phyloP scores from a whole-genome alignment of 2,113 vertebrate species.

The Capra hircus region DNA sequence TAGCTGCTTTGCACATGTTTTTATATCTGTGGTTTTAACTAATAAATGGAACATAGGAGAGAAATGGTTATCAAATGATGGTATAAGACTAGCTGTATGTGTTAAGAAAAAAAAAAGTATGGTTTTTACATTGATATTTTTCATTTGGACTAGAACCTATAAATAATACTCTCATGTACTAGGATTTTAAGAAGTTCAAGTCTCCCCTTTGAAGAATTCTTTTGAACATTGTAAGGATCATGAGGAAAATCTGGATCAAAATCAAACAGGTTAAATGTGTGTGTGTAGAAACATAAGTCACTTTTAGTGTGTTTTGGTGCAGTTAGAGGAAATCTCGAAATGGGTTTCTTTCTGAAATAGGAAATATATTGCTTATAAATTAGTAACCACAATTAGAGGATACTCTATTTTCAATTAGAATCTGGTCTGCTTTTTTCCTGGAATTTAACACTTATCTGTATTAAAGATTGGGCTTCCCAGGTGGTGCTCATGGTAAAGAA shows the following conservation, averaged over 20 bases:
- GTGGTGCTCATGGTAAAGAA: neutral
- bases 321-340: neutral
- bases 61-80: neutral
- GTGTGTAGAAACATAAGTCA: neutral
- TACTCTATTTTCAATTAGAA: neutral
- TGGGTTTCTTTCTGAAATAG: neutral
- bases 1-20: slow-evolving; percentile 3
- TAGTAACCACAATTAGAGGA: neutral
- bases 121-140: neutral
- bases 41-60: neutral
- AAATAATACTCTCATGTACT: neutral
- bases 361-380: neutral
- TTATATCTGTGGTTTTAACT: neutral
- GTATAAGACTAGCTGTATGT: neutral
- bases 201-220: neutral
- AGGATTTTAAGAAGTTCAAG: neutral
- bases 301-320: neutral
- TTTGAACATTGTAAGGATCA: neutral
- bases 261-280: neutral
- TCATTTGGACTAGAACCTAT: neutral
- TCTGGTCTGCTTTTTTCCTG: neutral
- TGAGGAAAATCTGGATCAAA: neutral
- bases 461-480: neutral
- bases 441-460: neutral
- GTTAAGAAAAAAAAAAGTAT: neutral